Conservation (phyloP, 2,888 invertebrate genomes). For the Eristalis intricaria region DNA sequence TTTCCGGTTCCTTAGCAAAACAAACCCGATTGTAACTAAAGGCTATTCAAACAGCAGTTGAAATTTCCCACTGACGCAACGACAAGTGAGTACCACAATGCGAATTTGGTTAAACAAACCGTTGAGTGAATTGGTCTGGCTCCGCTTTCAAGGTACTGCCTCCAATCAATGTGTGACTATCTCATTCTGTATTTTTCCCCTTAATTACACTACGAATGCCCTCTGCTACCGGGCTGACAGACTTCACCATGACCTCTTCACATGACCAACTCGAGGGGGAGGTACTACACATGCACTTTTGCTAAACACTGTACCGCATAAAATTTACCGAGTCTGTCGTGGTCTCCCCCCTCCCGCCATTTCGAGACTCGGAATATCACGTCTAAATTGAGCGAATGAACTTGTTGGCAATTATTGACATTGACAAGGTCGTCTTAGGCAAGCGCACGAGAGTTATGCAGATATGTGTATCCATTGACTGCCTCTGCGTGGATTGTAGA, state of each 20-base stretch:
- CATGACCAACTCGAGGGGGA: slow-evolving; percentile 25
- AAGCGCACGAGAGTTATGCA: slow-evolving; percentile 1
- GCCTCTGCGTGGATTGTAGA: not conserved
- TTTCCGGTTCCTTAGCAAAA: not conserved
- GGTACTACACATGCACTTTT: slow-evolving; percentile 36
- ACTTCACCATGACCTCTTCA: slow-evolving; percentile 63
- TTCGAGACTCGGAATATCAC: slow-evolving; percentile 14
- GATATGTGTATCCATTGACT: slow-evolving; percentile 21
- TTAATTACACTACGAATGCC: slow-evolving; percentile 29
- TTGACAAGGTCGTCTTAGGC: slow-evolving; percentile 63
- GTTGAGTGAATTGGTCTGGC: slow-evolving; percentile 1
- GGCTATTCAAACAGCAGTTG: not conserved
- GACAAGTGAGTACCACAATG: not conserved
- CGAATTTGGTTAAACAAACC: not conserved
- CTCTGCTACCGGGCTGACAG: slow-evolving; percentile 19
- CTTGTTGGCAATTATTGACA: slow-evolving; percentile 71
- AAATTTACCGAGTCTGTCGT: not conserved
- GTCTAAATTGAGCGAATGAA: slow-evolving; percentile 68
- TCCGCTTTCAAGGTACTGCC: slow-evolving; percentile 42
- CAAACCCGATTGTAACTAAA: not conserved
- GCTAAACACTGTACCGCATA: not conserved
- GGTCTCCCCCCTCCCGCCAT: not conserved
- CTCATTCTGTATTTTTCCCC: slow-evolving; percentile 3
- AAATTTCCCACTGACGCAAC: not conserved
- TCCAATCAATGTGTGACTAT: slow-evolving; percentile 26